Evolutionary conservation across 2,797 vertebrate species (phyloP).

Genomic region (Apogon talboti): DNA sequence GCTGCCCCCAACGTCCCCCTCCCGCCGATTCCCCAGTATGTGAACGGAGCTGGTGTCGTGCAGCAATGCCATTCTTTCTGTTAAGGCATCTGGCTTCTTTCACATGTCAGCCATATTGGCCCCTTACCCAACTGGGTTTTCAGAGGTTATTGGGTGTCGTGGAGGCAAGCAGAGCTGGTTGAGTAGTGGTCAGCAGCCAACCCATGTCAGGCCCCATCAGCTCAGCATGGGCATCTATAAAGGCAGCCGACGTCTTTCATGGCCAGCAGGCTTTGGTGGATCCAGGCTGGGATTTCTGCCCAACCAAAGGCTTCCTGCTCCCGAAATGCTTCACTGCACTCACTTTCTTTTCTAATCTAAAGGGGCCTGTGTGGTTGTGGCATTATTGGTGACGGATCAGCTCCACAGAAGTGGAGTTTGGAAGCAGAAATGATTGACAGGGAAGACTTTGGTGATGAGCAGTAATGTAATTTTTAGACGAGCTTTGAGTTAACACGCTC

Average conservation of each 20-base stretch:
- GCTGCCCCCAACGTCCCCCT: slow-evolving; percentile 73
- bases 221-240: slow-evolving; percentile 75
- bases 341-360: slow-evolving; percentile 73
- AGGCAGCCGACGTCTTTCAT: slow-evolving; percentile 78
- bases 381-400: slow-evolving; percentile 48
- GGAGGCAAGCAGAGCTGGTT: slow-evolving; percentile 41
- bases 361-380: slow-evolving; percentile 50
- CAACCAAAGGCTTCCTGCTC: slow-evolving; percentile 70
- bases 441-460: slow-evolving; percentile 44
- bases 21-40: slow-evolving; percentile 67
- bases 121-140: slow-evolving; percentile 60
- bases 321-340: slow-evolving; percentile 73
- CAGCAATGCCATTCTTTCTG: slow-evolving; percentile 72
- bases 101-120: slow-evolving; percentile 78
- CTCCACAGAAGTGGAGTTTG: slow-evolving; percentile 55
- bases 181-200: slow-evolving; percentile 75
- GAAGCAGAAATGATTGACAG: slow-evolving; percentile 58
- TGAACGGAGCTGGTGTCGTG: slow-evolving; percentile 62
- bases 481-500: slow-evolving; percentile 39
- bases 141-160: slow-evolving; percentile 56
- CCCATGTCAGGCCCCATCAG: slow-evolving; percentile 77
- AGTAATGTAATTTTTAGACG: slow-evolving; percentile 51
- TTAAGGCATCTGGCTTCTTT: slow-evolving; percentile 79
- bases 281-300: slow-evolving; percentile 76
- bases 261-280: slow-evolving; percentile 70